Base-by-base conservation (phyloP, 2,113 vertebrate species). In the Corythornis cristatus region DNA sequence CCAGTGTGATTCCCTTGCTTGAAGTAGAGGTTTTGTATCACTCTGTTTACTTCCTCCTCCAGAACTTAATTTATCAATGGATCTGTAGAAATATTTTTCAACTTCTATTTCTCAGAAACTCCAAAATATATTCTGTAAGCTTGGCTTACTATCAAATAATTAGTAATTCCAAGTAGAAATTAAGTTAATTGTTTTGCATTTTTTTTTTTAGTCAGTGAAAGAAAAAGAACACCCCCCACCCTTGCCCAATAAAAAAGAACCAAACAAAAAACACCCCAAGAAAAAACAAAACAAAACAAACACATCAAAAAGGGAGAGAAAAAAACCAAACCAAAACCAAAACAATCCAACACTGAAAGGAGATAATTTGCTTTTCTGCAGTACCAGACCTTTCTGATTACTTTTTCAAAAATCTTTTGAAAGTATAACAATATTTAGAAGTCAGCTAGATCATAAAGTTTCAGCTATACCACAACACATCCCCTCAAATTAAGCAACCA, bases 11-110 rank as follows among this genome's bases (percentile, higher is more conserved):
- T 92, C 57, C 29, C 15, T 83, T 11, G 3, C 33, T 37, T 57
- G n/a, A 43, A 20, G 17, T 13, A 26, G 29, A 48, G 43, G 25
- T 54, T 83, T 81, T 84, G 15, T 37, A 61, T 42, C 56, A 40
- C 56, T 61, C 16, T 57, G 43, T n/a, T 80, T 57, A 81, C 25
- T 43, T 83, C 33, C 73, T 87, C 91, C 93, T 86, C 81, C 86
- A 86, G 65, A 48, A 51, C 5, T 18, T 50, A 76, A 79, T 51
- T 86, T 75, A 72, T 56, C 72, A 45, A 18, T 81, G 16, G 42
- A 90, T 25, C 95, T 97, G 77, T 12, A 75, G 90, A 94, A 94
- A 73, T 8, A 87, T 29, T 54, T 87, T 84, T 64, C 57, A 91
- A 42, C 12, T 76, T 79, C 80, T 53, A 78, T 12, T 29, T 45